phyloP scores from a whole-genome alignment of 1,140 invertebrate species.

The Heterodera schachtii region DNA sequence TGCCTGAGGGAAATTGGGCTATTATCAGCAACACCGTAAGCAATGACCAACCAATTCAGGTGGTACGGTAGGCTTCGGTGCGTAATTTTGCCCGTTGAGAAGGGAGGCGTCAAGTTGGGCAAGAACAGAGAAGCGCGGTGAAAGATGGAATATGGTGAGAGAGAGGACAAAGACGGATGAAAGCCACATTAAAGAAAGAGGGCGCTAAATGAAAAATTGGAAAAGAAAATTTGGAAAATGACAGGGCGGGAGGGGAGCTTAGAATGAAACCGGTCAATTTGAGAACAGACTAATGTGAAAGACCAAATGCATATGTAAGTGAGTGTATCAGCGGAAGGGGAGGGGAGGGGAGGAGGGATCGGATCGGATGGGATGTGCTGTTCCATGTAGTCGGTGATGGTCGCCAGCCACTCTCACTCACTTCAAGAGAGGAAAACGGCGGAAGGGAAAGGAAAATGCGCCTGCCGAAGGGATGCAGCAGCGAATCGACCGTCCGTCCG shows the following conservation, averaged over 20 bases:
- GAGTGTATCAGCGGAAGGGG: not conserved
- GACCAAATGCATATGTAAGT: too few relatives aligned
- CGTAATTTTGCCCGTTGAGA: slow-evolving; percentile 41
- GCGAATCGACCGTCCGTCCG: too few relatives aligned
- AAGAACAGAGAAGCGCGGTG: not conserved
- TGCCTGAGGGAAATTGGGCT: not conserved
- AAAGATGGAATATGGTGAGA: not conserved
- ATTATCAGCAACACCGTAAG: not conserved
- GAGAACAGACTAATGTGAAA: not conserved
- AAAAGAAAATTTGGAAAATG: not conserved
- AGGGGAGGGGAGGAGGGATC: not conserved
- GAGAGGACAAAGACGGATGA: not conserved
- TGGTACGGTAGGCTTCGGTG: slow-evolving; percentile 60
- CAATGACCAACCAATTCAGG: slow-evolving; percentile 47
- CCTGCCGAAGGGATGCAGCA: not conserved
- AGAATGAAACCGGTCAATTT: not conserved
- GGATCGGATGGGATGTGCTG: not conserved
- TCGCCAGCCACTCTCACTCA: not conserved
- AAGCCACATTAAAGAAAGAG: not conserved
- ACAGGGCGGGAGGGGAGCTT: not conserved
- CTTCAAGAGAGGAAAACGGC: not conserved
- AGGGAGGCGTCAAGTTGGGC: slow-evolving; percentile 57
- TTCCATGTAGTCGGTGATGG: not conserved
- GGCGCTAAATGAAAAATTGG: not conserved
- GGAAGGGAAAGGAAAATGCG: not conserved